phyloP scores from a whole-genome alignment of 1,140 invertebrate genomes.

The Papilio aristodemus region DNA sequence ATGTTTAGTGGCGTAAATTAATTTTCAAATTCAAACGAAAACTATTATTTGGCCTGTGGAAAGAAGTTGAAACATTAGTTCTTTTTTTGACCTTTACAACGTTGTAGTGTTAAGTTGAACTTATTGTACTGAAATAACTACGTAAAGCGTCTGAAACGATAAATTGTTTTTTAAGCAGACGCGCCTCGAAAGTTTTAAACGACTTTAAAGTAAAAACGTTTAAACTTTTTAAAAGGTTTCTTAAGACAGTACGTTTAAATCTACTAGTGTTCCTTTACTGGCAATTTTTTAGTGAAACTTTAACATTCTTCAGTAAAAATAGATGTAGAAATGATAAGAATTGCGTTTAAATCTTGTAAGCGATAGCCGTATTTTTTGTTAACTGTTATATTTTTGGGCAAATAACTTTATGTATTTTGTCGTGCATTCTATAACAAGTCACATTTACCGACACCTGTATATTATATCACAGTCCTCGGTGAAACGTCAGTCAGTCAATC shows the following conservation, averaged over 20 bases:
- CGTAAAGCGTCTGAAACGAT: background rate
- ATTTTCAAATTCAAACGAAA: too few relatives aligned
- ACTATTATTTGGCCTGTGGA: too few relatives aligned
- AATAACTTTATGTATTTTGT: too few relatives aligned
- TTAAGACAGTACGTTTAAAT: slow-evolving; percentile 14
- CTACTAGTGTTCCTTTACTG: background rate
- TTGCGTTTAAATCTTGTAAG: too few relatives aligned
- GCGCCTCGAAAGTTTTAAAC: slow-evolving; percentile 14
- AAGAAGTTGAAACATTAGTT: too few relatives aligned
- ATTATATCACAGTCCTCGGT: too few relatives aligned
- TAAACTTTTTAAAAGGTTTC: slow-evolving; percentile 19
- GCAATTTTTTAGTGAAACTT: background rate
- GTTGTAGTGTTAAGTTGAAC: background rate
- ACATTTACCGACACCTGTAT: too few relatives aligned
- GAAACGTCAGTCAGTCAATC: background rate
- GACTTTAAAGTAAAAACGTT: slow-evolving; percentile 13
- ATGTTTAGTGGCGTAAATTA: too few relatives aligned
- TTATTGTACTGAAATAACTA: background rate
- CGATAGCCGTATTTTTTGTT: too few relatives aligned
- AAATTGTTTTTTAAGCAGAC: slow-evolving; percentile 19
- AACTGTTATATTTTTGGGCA: too few relatives aligned
- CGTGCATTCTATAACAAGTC: too few relatives aligned
- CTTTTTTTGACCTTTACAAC: background rate
- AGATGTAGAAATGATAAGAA: background rate
- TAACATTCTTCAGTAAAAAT: background rate